These are phyloP conservation scores for Melanchra persicariae DNA, from an alignment of 2,888 invertebrate species.

Conservation along the genomic window DNA sequence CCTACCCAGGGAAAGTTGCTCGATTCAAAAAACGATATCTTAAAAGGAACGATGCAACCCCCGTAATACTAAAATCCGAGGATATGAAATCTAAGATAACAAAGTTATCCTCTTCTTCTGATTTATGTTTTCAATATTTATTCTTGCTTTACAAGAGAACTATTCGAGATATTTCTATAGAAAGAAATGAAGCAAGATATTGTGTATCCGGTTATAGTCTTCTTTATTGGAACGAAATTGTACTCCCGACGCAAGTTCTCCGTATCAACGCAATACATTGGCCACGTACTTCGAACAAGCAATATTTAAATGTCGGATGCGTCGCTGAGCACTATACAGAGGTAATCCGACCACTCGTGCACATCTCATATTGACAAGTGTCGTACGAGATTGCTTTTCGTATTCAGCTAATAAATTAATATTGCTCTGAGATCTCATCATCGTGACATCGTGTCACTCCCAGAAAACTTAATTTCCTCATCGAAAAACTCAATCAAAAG, in stretches of 20 bases:
- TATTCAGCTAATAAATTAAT: background rate
- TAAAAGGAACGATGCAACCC: slow-evolving; percentile 1
- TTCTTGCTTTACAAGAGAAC: slow-evolving; percentile 31
- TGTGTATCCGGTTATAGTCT: slow-evolving; percentile 29
- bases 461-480: background rate
- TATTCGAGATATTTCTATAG: slow-evolving; percentile 25
- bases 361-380: slow-evolving; percentile 24
- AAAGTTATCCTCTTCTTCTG: slow-evolving; percentile 12
- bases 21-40: background rate
- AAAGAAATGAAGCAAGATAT: slow-evolving; percentile 16
- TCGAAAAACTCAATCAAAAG: slow-evolving; percentile 3
- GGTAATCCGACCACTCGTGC: slow-evolving; percentile 15
- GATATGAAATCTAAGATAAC: slow-evolving; percentile 9
- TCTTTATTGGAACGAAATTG: slow-evolving; percentile 44
- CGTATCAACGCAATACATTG: background rate
- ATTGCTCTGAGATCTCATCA: slow-evolving; percentile 7
- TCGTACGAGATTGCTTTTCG: slow-evolving; percentile 21
- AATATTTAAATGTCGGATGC: slow-evolving; percentile 35
- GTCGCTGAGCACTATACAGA: slow-evolving; percentile 10
- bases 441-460: slow-evolving; percentile 13
- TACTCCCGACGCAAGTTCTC: slow-evolving; percentile 11
- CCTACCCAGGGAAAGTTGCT: background rate
- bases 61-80: slow-evolving; percentile 11
- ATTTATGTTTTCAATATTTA: slow-evolving; percentile 41
- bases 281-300: slow-evolving; percentile 11